Conservation (phyloP, 2,888 invertebrate genomes). For the Linnaemya tessellans region DNA sequence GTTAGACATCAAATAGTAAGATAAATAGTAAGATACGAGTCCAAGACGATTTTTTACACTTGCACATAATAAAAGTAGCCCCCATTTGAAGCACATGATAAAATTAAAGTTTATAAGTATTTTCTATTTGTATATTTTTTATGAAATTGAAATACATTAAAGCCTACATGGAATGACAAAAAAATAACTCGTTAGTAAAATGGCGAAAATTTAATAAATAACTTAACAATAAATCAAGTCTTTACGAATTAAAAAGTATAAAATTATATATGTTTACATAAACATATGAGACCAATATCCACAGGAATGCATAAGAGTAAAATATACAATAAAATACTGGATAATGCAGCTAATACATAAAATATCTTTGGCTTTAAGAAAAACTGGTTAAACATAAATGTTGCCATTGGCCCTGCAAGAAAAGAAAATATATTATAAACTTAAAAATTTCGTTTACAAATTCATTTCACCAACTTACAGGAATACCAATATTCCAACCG, state of each 20-base stretch:
- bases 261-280: not conserved
- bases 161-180: constrained; percentile 36
- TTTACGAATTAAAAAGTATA: not conserved
- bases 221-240: no score
- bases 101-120: constrained; percentile 21
- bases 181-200: not conserved
- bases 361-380: constrained; percentile 65
- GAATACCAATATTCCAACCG: constrained; percentile 90
- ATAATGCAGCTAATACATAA: not conserved
- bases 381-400: constrained; percentile 82
- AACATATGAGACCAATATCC: not conserved
- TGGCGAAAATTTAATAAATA: constrained; percentile 22
- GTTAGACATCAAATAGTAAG: no score
- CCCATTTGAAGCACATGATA: not conserved
- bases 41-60: no score
- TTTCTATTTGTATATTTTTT: not conserved
- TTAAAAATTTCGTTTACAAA: constrained; percentile 7
- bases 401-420: constrained; percentile 85
- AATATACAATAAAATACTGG: not conserved
- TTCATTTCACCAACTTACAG: constrained; percentile 75
- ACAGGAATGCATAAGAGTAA: not conserved
- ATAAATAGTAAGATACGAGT: no score
- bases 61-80: no score
- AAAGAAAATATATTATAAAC: constrained; percentile 64
- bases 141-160: constrained; percentile 6